Conservation (phyloP, 2,797 vertebrate genomes). For the Eptatretus atami region DNA sequence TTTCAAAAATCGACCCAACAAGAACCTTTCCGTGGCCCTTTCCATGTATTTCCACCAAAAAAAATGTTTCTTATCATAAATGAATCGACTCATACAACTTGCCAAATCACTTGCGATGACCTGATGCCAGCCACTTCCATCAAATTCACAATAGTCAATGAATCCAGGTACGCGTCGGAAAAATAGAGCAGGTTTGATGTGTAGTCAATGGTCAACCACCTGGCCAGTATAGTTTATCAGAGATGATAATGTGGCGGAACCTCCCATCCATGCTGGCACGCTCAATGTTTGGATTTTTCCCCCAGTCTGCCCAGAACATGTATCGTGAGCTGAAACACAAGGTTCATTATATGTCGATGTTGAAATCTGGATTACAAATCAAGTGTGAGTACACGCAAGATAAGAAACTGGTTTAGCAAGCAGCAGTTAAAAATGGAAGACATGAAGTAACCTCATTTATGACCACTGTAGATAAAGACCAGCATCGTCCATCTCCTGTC, state of each 20-base stretch:
- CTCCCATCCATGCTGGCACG: conserved; percentile 81
- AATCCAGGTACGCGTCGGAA: conserved; percentile 70
- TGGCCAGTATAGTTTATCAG: conserved; percentile 65
- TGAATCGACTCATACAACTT: conserved; percentile 14
- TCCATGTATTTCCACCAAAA: conserved; percentile 1
- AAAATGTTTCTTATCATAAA: background rate
- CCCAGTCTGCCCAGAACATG: conserved; percentile 97
- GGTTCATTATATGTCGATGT: too few species aligned
- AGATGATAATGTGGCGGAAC: conserved; percentile 36
- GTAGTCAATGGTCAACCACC: conserved; percentile 73
- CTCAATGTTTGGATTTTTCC: conserved; percentile 60
- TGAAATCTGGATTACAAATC: too few species aligned
- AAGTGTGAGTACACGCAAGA: too few species aligned
- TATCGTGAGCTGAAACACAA: conserved; percentile 30
- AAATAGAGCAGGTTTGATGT: conserved; percentile 73
- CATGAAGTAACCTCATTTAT: background rate
- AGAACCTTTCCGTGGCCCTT: too few species aligned
- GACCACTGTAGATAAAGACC: background rate
- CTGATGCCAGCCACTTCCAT: conserved; percentile 57
- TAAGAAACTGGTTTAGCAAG: background rate
- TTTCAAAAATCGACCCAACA: too few species aligned
- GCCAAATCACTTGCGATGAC: conserved; percentile 74
- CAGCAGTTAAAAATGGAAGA: background rate
- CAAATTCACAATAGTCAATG: conserved; percentile 72
- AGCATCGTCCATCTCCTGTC: background rate